Conservation (phyloP, 1,140 invertebrate species). For the Forficula auricularia region DNA sequence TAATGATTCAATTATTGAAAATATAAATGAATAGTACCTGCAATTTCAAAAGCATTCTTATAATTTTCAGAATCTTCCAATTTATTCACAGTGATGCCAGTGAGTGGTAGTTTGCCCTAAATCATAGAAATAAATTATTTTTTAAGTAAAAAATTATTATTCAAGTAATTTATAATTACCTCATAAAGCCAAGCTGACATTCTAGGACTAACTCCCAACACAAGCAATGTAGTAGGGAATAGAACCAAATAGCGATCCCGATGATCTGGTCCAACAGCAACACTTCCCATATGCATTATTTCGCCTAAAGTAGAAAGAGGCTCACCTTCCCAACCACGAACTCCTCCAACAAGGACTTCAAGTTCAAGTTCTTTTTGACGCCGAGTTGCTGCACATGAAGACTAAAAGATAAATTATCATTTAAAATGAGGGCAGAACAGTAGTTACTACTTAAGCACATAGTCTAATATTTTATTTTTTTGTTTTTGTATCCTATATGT, state of each 20-base stretch:
- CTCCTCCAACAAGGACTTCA: slow-evolving; percentile 79
- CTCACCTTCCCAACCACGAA: slow-evolving; percentile 90
- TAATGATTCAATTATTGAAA: background rate
- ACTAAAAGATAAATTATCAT: slow-evolving; percentile 38
- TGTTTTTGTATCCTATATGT: too few relatives aligned
- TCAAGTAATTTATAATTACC: too few relatives aligned
- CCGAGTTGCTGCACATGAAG: slow-evolving; percentile 61
- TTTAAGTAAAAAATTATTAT: background rate
- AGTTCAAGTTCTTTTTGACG: slow-evolving; percentile 92
- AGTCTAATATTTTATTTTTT: too few relatives aligned
- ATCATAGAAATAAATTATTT: slow-evolving; percentile 14
- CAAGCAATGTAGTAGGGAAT: slow-evolving; percentile 72
- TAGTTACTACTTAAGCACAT: too few relatives aligned
- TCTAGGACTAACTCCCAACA: slow-evolving; percentile 74
- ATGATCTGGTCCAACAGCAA: slow-evolving; percentile 58
- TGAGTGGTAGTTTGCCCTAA: slow-evolving; percentile 75
- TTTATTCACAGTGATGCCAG: slow-evolving; percentile 59
- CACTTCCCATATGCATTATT: slow-evolving; percentile 71
- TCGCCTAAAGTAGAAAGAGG: slow-evolving; percentile 55
- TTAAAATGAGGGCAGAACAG: too few relatives aligned
- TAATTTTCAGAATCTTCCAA: slow-evolving; percentile 60
- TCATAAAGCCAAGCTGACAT: slow-evolving; percentile 93
- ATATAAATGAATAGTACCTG: slow-evolving; percentile 27
- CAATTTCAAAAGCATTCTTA: slow-evolving; percentile 85
- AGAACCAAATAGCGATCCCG: slow-evolving; percentile 82